A percentile compares a stretch with the other conserved stretches of the same genome.
Evolutionary conservation across 2,888 invertebrate species (phyloP).

Genomic region (Zeuzera pyrina): DNA sequence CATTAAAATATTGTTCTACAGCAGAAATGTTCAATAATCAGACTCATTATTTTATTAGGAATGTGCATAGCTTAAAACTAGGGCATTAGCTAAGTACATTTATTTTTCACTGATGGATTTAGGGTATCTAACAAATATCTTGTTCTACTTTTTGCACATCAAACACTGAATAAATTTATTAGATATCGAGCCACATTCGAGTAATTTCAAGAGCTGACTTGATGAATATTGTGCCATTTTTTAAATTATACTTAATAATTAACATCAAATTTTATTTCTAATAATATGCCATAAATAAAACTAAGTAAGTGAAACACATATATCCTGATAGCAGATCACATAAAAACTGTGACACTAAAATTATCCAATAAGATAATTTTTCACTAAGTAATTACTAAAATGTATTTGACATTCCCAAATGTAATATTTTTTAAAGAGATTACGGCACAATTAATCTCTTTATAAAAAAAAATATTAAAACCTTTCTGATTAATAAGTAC

Average conservation of each 20-base stretch:
- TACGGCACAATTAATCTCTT: conserved; percentile 47
- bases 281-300: conserved; percentile 18
- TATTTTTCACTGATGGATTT: conserved; percentile 33
- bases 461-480: conserved; percentile 14
- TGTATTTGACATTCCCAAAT: neutral
- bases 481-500: neutral
- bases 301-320: too few relatives aligned
- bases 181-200: conserved; percentile 62
- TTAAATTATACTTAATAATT: conserved; percentile 13
- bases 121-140: conserved; percentile 39
- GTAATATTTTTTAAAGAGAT: conserved; percentile 23
- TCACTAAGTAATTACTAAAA: conserved; percentile 25
- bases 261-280: neutral
- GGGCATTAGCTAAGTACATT: conserved; percentile 44
- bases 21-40: conserved; percentile 66
- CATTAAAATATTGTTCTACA: conserved; percentile 52
- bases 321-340: too few relatives aligned
- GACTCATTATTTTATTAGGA: conserved; percentile 60
- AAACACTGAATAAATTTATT: conserved; percentile 43
- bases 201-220: conserved; percentile 64
- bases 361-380: too few relatives aligned
- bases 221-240: conserved; percentile 64
- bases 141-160: conserved; percentile 40
- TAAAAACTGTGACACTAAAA: too few relatives aligned
- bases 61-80: conserved; percentile 67